Conservation (phyloP, 2,113 vertebrate species). For the Geothlypis trichas region DNA sequence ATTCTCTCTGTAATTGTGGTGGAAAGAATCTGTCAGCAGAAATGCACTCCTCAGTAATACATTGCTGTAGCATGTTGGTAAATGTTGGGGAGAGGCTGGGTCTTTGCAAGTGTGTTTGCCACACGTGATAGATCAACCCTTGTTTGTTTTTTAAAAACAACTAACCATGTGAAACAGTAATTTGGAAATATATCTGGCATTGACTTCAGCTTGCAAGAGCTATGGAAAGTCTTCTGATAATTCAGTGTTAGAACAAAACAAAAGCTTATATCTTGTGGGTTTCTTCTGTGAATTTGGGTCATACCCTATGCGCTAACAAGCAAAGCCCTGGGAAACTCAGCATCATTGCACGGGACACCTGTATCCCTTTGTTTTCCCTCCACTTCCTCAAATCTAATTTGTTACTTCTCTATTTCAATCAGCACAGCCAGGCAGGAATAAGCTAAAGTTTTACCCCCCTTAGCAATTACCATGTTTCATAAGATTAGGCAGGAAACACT, state of each 20-base stretch:
- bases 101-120: neutral
- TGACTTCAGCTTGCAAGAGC: neutral
- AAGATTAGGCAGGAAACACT: constrained; percentile 29
- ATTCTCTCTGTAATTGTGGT: constrained; percentile 59
- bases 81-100: neutral
- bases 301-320: neutral
- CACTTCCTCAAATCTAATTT: neutral
- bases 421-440: neutral
- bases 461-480: neutral
- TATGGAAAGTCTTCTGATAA: neutral
- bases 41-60: constrained; percentile 41
- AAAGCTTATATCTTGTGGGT: neutral
- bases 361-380: neutral
- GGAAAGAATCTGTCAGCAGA: constrained; percentile 65
- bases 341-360: neutral
- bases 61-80: neutral
- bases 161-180: neutral
- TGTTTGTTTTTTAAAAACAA: neutral
- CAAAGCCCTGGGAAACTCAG: neutral
- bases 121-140: neutral
- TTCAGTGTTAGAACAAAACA: neutral
- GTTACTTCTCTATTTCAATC: neutral
- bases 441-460: neutral
- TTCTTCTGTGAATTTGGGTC: neutral
- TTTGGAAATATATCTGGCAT: neutral